phyloP scores from a whole-genome alignment of 2,113 vertebrate species.

The Sapajus apella region DNA sequence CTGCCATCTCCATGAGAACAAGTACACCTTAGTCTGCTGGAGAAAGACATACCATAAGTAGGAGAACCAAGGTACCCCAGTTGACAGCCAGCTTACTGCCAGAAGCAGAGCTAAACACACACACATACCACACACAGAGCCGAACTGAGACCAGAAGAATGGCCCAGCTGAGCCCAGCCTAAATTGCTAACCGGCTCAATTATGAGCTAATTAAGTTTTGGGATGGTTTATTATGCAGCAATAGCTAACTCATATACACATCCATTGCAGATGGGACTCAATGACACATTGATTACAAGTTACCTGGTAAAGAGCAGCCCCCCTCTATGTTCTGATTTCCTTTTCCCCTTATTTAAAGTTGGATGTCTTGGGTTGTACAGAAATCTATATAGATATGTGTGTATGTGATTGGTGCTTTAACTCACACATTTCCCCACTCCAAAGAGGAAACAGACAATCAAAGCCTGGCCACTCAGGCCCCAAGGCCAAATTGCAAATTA shows the following conservation, averaged over 20 bases:
- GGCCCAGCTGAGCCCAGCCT: neutral
- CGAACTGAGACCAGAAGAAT: neutral
- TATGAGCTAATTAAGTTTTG: neutral
- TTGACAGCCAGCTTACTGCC: neutral
- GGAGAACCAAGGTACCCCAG: neutral
- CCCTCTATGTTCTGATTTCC: neutral
- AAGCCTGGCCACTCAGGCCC: neutral
- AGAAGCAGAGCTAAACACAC: neutral
- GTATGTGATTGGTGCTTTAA: neutral
- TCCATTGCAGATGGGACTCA: neutral
- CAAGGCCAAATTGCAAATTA: neutral
- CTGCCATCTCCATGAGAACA: neutral
- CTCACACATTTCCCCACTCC: neutral
- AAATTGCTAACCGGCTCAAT: neutral
- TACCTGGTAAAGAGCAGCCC: neutral
- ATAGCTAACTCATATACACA: neutral
- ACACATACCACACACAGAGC: neutral
- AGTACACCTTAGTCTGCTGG: neutral
- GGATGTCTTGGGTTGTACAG: neutral
- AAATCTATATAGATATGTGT: neutral
- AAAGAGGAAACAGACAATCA: neutral
- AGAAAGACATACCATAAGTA: neutral
- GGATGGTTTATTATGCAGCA: neutral
- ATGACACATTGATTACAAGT: neutral
- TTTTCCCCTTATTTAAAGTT: neutral